These are phyloP conservation scores for Cathartes aura DNA, from an alignment of 2,113 vertebrate species.

Conservation along the genomic window DNA sequence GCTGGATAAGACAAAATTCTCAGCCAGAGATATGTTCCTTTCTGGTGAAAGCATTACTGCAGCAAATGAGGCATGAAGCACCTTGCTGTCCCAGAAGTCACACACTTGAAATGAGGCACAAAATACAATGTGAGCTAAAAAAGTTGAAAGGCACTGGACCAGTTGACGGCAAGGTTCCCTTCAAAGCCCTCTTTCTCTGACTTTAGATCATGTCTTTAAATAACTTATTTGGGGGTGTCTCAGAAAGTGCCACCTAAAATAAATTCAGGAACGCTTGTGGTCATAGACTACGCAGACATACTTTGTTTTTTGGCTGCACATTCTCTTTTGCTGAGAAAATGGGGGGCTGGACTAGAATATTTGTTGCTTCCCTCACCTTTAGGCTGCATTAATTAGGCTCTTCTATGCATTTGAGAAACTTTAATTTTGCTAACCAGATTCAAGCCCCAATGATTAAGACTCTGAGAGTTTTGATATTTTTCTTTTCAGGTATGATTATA, in stretches of 20 bases:
- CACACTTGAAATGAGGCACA: slow-evolving; percentile 15
- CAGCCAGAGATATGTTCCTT: slow-evolving; percentile 19
- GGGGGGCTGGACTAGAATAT: background rate
- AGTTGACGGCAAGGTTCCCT: background rate
- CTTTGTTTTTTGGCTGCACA: background rate
- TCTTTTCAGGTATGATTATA: background rate
- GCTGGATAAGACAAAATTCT: slow-evolving; percentile 33
- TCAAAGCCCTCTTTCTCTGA: background rate
- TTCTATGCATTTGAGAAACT: background rate
- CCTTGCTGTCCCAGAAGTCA: slow-evolving; percentile 39
- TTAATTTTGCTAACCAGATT: background rate
- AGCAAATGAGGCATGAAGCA: slow-evolving; percentile 40
- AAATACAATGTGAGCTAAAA: slow-evolving; percentile 18
- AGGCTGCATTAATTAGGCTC: background rate
- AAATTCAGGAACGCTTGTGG: background rate
- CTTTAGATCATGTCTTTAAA: background rate
- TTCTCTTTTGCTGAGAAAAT: background rate
- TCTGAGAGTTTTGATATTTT: background rate
- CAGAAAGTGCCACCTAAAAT: background rate
- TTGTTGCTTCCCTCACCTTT: background rate
- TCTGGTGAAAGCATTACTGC: background rate
- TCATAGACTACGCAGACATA: background rate
- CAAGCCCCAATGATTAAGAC: background rate
- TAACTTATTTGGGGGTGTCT: background rate
- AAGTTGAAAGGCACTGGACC: background rate